These are phyloP conservation scores for Salvator merianae DNA, from an alignment of 2,113 vertebrate species.

Conservation along the genomic window DNA sequence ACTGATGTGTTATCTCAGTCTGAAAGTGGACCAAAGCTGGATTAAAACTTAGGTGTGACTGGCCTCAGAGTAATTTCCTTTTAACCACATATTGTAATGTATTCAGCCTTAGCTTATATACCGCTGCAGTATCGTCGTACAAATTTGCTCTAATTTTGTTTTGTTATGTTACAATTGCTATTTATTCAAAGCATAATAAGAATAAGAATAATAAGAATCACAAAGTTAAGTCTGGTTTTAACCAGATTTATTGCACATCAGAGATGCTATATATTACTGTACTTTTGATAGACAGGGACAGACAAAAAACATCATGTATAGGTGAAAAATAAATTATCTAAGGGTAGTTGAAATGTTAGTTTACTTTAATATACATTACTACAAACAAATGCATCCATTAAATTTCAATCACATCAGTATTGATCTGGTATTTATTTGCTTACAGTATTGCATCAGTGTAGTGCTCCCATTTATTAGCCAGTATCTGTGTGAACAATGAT, in stretches of 20 bases:
- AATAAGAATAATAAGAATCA: too few species aligned
- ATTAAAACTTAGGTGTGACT: too few species aligned
- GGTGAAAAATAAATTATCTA: not conserved
- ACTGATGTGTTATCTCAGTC: too few species aligned
- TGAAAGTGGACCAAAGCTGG: too few species aligned
- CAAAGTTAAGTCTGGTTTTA: not conserved
- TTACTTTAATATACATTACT: conserved; percentile 10
- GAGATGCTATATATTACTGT: not conserved
- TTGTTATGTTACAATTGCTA: too few species aligned
- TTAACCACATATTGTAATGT: too few species aligned
- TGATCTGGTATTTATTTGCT: conserved; percentile 20
- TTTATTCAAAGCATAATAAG: too few species aligned
- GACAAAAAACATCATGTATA: not conserved
- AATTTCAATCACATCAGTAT: conserved; percentile 24
- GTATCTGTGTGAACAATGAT: not conserved
- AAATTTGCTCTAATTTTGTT: too few species aligned
- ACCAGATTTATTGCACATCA: not conserved
- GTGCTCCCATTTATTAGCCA: conserved; percentile 21
- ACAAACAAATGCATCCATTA: conserved; percentile 16
- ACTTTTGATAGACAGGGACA: not conserved
- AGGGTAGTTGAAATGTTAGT: not conserved
- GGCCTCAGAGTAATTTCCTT: too few species aligned
- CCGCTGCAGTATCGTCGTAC: too few species aligned
- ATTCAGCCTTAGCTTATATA: too few species aligned
- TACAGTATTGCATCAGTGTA: not conserved